Evolutionary conservation across 2,888 invertebrate species (phyloP).

Genomic region (Caenorhabditis afra): DNA sequence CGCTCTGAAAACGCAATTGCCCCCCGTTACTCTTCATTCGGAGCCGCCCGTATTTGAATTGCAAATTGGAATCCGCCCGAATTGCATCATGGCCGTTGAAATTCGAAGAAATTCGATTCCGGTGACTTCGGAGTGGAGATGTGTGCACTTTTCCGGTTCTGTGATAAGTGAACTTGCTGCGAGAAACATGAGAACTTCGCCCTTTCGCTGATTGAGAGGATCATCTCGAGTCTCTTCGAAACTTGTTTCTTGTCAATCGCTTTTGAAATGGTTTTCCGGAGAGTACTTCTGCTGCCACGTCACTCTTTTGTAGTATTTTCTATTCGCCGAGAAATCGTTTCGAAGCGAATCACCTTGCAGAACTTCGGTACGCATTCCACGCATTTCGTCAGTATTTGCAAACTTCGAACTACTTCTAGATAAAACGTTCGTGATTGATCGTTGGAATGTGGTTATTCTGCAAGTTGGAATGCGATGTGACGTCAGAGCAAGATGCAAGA

Average conservation of each 20-base stretch:
- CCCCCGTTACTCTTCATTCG: background rate
- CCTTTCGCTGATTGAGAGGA: background rate
- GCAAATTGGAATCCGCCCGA: conserved; percentile 1
- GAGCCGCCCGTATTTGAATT: conserved; percentile 8
- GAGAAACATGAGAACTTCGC: conserved; percentile 9
- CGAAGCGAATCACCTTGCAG: background rate
- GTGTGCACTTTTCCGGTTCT: background rate
- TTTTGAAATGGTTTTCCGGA: background rate
- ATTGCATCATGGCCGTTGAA: background rate
- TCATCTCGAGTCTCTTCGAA: background rate
- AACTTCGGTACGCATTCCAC: background rate
- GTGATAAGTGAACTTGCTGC: background rate
- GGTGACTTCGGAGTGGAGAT: background rate
- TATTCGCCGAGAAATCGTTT: no score
- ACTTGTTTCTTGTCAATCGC: background rate
- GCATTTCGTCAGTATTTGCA: background rate
- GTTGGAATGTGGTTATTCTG: no score
- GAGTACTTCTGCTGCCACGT: background rate
- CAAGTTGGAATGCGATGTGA: no score
- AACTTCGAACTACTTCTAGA: no score
- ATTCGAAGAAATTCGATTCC: no score
- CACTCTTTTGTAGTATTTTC: no score
- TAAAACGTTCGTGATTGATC: no score
- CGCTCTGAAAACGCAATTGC: background rate
- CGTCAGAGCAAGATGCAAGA: no score